phyloP scores from a whole-genome alignment of 2,888 invertebrate species.

The Brachyptera putata region DNA sequence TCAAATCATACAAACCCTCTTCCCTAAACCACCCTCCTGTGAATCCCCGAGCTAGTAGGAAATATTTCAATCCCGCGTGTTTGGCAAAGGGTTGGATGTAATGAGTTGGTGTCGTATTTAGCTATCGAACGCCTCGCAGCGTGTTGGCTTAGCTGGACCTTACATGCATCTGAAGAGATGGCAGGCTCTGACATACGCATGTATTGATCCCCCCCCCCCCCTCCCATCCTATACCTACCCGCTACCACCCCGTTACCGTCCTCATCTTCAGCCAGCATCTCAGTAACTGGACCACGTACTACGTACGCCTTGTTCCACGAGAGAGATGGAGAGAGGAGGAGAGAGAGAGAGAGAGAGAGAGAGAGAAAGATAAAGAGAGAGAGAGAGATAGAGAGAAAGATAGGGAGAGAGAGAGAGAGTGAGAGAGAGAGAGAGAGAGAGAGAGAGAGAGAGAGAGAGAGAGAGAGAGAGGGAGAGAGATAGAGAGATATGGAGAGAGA shows the following conservation, averaged over 20 bases:
- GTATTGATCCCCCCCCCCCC: constrained; percentile 1
- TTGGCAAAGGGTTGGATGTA: too few species aligned
- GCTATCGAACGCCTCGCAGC: background rate
- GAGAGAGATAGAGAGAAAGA: background rate
- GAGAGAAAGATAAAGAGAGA: background rate
- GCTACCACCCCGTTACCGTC: background rate
- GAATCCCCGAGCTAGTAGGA: too few species aligned
- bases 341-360: background rate
- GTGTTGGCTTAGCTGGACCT: background rate
- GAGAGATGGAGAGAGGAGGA: background rate
- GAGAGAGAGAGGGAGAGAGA: too few species aligned
- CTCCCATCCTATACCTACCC: background rate
- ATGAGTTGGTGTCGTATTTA: background rate
- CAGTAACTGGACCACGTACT: background rate
- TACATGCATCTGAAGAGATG: too few species aligned
- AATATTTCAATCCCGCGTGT: too few species aligned
- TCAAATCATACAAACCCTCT: too few species aligned
- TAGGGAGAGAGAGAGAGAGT: too few species aligned
- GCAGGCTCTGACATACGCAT: constrained; percentile 5
- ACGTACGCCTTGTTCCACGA: background rate
- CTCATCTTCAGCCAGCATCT: background rate
- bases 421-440: too few species aligned
- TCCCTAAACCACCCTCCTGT: too few species aligned
- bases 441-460: too few species aligned
- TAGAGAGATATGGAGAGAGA: too few species aligned